phyloP scores from a whole-genome alignment of 2,113 vertebrate species.

The Catagonus wagneri region DNA sequence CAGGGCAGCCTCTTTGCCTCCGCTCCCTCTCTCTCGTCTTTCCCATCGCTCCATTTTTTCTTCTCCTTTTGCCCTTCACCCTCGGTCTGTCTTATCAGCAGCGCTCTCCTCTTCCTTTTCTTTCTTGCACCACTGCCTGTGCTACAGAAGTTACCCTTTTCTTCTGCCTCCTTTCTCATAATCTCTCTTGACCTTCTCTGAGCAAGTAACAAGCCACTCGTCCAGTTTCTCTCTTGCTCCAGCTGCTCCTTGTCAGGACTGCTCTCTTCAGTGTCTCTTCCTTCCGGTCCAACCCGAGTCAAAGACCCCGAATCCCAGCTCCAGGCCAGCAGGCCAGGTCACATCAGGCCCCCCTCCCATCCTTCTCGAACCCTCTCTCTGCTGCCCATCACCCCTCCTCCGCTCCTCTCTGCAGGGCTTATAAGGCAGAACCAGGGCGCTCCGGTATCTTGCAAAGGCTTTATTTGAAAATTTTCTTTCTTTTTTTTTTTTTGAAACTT shows the following conservation, averaged over 20 bases:
- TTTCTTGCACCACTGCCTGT: neutral
- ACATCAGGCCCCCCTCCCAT: neutral
- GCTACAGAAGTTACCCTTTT: neutral
- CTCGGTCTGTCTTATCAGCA: neutral
- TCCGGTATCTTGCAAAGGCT: slow-evolving; percentile 89
- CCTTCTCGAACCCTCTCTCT: neutral
- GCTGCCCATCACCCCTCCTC: neutral
- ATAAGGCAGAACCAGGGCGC: slow-evolving; percentile 64
- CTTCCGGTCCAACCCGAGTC: neutral
- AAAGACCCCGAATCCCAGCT: neutral
- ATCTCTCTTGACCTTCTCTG: slow-evolving; percentile 36
- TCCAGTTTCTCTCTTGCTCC: neutral
- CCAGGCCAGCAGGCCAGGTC: neutral
- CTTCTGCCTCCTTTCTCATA: neutral
- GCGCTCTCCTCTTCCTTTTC: neutral
- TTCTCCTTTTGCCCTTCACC: slow-evolving; percentile 24
- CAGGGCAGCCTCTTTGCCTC: slow-evolving; percentile 73
- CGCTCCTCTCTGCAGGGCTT: neutral
- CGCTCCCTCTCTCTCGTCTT: slow-evolving; percentile 6
- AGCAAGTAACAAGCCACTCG: slow-evolving; percentile 24
- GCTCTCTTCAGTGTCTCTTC: neutral
- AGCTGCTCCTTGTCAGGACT: neutral
- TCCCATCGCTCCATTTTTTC: slow-evolving; percentile 43
- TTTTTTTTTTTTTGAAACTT: slow-evolving; percentile 87
- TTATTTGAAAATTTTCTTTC: slow-evolving; percentile 91